Evolutionary conservation across 2,113 vertebrate species (phyloP).

Genomic region (Pelodiscus sinensis): DNA sequence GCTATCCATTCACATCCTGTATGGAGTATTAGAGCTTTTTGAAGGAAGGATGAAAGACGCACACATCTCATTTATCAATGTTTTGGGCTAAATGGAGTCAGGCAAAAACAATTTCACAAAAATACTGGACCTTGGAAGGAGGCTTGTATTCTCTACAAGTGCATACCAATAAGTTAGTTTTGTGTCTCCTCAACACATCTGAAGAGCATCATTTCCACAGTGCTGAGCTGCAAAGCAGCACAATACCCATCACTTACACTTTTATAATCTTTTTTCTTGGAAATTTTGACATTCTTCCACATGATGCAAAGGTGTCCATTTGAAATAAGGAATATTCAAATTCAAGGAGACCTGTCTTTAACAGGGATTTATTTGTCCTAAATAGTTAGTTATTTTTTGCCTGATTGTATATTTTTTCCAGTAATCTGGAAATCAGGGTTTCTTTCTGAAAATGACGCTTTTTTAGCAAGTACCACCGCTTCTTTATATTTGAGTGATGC

Average conservation of each 20-base stretch:
- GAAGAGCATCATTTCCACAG: neutral
- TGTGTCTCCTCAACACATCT: neutral
- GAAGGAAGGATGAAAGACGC: neutral
- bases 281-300: neutral
- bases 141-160: neutral
- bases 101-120: neutral
- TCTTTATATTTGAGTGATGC: too few species aligned
- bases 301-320: neutral
- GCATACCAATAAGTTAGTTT: neutral
- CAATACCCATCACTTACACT: too few species aligned
- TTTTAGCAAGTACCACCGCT: neutral
- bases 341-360: neutral
- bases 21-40: neutral
- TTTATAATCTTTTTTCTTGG: rapidly evolving
- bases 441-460: too few species aligned
- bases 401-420: too few species aligned
- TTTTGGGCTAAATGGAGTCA: neutral
- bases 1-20: neutral
- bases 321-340: neutral
- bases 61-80: rapidly evolving
- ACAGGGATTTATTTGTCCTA: neutral
- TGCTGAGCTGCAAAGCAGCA: neutral
- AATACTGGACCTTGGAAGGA: rapidly evolving
- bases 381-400: neutral
- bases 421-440: too few species aligned